A percentile compares a stretch with the other conserved stretches of the same genome.
Evolutionary conservation across 2,797 vertebrate species (phyloP).

Genomic region (Pseudotriccus pelzelni): DNA sequence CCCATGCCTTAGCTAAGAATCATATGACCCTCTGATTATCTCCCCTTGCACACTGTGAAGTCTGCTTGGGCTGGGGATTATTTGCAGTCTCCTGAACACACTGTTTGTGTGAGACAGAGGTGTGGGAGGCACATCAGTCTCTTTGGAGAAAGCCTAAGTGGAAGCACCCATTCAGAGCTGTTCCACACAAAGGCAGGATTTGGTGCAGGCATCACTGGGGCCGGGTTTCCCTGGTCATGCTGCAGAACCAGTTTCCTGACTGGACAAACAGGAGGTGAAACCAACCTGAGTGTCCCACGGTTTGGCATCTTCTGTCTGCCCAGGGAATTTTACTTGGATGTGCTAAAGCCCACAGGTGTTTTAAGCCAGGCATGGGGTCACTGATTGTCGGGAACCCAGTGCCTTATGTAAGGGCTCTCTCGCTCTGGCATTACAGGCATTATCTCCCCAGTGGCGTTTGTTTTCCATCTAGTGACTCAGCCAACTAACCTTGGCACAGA

Average conservation of each 20-base stretch:
- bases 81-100: not conserved
- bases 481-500: not conserved
- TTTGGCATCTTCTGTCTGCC: not conserved
- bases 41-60: not conserved
- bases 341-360: not conserved
- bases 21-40: not conserved
- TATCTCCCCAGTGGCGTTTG: not conserved
- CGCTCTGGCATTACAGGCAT: not conserved
- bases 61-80: not conserved
- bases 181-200: not conserved
- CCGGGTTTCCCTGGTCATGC: not conserved
- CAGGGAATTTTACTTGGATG: not conserved
- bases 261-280: not conserved
- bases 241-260: not conserved
- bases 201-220: fast-evolving
- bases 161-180: not conserved
- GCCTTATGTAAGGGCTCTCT: not conserved
- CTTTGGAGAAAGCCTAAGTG: not conserved
- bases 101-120: not conserved
- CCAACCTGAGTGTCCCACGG: fast-evolving
- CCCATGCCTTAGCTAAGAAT: not conserved
- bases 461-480: slow-evolving; percentile 28
- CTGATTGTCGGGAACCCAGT: fast-evolving
- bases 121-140: not conserved
- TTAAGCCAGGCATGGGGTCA: not conserved